These are phyloP conservation scores for Heteromyza rotundicornis DNA, from an alignment of 2,888 invertebrate species.

Conservation along the genomic window DNA sequence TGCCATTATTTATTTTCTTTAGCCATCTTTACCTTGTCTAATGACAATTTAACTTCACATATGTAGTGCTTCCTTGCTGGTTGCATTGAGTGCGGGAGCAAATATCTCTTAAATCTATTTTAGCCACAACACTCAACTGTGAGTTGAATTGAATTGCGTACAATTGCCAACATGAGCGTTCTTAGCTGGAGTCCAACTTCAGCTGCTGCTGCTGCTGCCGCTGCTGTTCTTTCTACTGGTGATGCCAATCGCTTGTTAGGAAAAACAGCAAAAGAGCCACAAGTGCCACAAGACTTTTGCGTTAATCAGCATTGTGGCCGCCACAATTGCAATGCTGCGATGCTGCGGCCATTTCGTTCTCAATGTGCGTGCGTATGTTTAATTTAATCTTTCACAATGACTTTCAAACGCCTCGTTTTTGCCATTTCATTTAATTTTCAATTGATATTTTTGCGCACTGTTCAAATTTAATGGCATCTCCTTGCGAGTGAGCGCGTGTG, in stretches of 20 bases:
- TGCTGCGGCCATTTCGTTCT: background rate
- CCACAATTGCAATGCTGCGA: background rate
- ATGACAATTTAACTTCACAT: slow-evolving; percentile 4
- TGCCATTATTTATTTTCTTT: background rate
- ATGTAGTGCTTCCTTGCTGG: background rate
- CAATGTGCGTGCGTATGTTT: background rate
- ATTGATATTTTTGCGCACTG: background rate
- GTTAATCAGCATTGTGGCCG: background rate
- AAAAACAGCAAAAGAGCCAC: slow-evolving; percentile 7
- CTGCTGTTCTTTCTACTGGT: too few species aligned
- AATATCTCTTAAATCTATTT: slow-evolving; percentile 38
- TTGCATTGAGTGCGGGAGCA: slow-evolving; percentile 36
- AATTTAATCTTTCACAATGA: background rate
- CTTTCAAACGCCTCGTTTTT: background rate
- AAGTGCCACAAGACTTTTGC: slow-evolving; percentile 7
- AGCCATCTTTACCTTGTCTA: background rate
- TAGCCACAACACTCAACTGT: too few species aligned
- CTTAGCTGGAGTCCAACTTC: slow-evolving; percentile 4
- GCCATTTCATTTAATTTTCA: slow-evolving; percentile 6
- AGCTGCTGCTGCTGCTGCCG: slow-evolving; percentile 35
- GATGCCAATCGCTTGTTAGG: slow-evolving; percentile 37
- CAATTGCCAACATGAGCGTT: background rate
- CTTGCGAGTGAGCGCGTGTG: too few species aligned
- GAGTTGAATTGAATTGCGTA: too few species aligned
- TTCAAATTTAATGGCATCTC: background rate